phyloP scores from a whole-genome alignment of 1,140 invertebrate genomes.

The Drosophila lacteicornis region DNA sequence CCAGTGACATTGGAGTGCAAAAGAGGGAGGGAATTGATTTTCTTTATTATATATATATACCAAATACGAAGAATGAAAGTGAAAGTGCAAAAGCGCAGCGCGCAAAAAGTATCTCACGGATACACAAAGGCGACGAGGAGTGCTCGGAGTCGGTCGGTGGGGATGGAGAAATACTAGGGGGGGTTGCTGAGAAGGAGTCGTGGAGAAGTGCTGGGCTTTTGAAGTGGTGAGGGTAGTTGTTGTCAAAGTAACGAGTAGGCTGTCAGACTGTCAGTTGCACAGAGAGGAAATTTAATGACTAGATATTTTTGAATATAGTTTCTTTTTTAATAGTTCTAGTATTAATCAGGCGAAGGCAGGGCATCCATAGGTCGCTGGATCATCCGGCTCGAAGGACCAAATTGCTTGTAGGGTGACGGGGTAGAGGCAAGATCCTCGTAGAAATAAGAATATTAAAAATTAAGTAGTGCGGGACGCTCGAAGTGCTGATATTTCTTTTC shows the following conservation, averaged over 20 bases:
- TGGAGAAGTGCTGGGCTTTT: slow-evolving; percentile 1
- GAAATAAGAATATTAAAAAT: too few species aligned
- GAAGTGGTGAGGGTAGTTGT: slow-evolving; percentile 53
- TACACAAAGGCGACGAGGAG: slow-evolving; percentile 45
- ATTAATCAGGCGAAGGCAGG: too few species aligned
- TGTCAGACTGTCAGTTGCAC: slow-evolving; percentile 74
- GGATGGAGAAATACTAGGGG: not conserved
- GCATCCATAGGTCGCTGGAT: too few species aligned
- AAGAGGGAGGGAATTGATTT: slow-evolving; percentile 68
- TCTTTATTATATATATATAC: slow-evolving; percentile 44
- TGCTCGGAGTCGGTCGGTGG: not conserved
- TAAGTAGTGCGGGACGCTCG: too few species aligned
- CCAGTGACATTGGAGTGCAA: slow-evolving; percentile 71
- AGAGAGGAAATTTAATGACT: not conserved
- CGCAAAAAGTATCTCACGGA: slow-evolving; percentile 69
- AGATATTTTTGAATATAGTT: not conserved
- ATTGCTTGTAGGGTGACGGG: too few species aligned
- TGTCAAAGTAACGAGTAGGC: slow-evolving; percentile 82
- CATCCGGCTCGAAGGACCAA: too few species aligned
- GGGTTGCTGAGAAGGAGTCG: slow-evolving; percentile 6
- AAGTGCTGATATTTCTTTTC: not conserved
- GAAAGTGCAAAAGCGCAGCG: slow-evolving; percentile 78
- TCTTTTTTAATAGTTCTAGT: too few species aligned
- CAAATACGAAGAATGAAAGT: slow-evolving; percentile 29
- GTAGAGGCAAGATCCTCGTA: too few species aligned